A percentile compares a stretch with the other conserved stretches of the same genome.
Conservation (phyloP, 1,140 invertebrate species). For the Meloidogyne chitwoodi region DNA sequence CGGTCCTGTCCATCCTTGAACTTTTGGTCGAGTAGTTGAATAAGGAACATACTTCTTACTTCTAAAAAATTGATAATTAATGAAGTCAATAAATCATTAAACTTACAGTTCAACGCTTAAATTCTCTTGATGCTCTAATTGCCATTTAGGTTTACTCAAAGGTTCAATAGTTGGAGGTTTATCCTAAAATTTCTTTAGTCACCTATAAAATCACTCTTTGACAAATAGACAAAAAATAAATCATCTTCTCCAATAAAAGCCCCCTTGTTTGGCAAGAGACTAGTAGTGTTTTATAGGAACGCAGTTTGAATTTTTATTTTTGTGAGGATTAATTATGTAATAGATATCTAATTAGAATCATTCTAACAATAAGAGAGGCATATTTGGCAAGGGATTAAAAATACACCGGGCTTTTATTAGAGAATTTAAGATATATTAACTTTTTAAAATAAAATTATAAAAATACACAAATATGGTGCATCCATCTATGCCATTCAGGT, state of each 20-base stretch:
- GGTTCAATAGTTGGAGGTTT: slow-evolving; percentile 46
- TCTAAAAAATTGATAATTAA: slow-evolving; percentile 30
- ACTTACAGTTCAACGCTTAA: slow-evolving; percentile 17
- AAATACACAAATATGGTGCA: slow-evolving; percentile 54
- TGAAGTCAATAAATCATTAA: neutral
- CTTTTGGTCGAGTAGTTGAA: slow-evolving; percentile 56
- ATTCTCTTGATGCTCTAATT: slow-evolving; percentile 52
- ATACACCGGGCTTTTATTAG: no score
- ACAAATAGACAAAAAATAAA: no score
- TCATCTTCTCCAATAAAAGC: no score
- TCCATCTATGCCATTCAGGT: slow-evolving; percentile 75
- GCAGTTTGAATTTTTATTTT: no score
- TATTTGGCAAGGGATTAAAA: no score
- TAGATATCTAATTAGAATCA: no score
- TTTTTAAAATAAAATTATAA: neutral
- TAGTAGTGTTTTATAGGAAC: no score
- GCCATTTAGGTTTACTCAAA: slow-evolving; percentile 42
- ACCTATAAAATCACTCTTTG: no score
- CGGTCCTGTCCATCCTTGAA: slow-evolving; percentile 45
- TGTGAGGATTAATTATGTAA: no score
- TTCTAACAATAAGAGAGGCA: no score
- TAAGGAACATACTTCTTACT: slow-evolving; percentile 57
- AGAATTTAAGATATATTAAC: no score
- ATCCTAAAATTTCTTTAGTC: slow-evolving; percentile 5
- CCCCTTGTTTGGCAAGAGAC: no score